phyloP scores from a whole-genome alignment of 2,797 vertebrate species.

The Odontamblyopus lacepedii region DNA sequence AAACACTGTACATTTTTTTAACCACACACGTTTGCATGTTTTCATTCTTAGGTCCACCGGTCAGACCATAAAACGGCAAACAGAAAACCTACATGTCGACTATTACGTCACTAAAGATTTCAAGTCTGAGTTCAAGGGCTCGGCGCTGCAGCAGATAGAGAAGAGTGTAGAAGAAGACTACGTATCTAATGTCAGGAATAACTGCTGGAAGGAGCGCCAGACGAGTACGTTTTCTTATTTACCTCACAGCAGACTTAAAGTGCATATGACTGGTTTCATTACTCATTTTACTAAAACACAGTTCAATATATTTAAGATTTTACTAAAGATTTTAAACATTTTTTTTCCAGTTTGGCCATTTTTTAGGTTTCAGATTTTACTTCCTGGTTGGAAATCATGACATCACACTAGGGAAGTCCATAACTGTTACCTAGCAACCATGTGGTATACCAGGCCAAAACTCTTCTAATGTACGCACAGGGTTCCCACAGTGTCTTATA shows the following conservation, averaged over 20 bases:
- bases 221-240: conserved; percentile 83
- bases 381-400: too few relatives aligned
- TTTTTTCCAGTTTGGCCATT: too few relatives aligned
- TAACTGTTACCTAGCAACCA: too few relatives aligned
- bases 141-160: conserved; percentile 90
- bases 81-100: conserved; percentile 88
- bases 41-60: conserved; percentile 84
- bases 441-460: too few relatives aligned
- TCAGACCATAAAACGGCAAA: conserved; percentile 91
- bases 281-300: too few relatives aligned
- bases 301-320: too few relatives aligned
- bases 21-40: neutral
- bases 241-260: neutral
- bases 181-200: conserved; percentile 93
- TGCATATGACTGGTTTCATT: too few relatives aligned
- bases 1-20: neutral
- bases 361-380: too few relatives aligned
- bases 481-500: too few relatives aligned
- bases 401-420: too few relatives aligned
- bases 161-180: conserved; percentile 98
- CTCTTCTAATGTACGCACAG: too few relatives aligned
- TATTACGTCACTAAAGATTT: conserved; percentile 96
- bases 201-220: conserved; percentile 98
- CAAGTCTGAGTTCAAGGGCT: conserved; percentile 91
- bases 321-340: too few relatives aligned